Percentiles rank a stretch among this genome's conserved stretches.
These are phyloP conservation scores for Pitta sordida DNA, from an alignment of 2,113 vertebrate species.

Conservation along the genomic window DNA sequence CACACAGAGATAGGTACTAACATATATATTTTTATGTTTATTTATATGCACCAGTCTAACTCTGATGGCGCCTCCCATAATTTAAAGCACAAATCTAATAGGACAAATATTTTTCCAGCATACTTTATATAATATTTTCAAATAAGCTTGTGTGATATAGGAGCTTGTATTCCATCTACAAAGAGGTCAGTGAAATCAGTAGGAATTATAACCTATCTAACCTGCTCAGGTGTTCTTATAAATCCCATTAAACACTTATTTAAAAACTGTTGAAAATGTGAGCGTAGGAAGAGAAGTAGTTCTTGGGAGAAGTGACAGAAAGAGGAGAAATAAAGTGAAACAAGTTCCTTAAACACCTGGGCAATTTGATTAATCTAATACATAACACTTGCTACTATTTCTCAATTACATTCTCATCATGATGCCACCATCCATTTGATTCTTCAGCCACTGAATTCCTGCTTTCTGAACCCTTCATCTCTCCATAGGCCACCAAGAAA, in stretches of 20 bases:
- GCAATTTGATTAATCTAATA: not conserved
- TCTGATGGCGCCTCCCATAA: not conserved
- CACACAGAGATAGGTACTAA: not conserved
- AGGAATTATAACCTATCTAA: slow-evolving; percentile 36
- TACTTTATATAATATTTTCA: not conserved
- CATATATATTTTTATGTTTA: not conserved
- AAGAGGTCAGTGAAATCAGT: slow-evolving; percentile 32
- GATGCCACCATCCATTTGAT: not conserved
- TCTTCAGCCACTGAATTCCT: not conserved
- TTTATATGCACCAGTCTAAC: not conserved
- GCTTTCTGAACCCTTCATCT: not conserved
- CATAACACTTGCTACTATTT: not conserved
- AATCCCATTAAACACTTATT: slow-evolving; percentile 46
- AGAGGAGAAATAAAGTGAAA: not conserved
- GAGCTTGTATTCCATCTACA: not conserved
- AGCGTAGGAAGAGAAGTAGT: not conserved
- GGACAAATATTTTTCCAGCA: not conserved
- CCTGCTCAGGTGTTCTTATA: slow-evolving; percentile 51
- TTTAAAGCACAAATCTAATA: not conserved
- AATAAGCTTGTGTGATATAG: not conserved
- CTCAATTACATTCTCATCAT: not conserved
- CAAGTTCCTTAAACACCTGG: not conserved
- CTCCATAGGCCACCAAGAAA: not conserved
- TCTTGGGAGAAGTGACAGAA: not conserved
- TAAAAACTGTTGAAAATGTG: not conserved